Conservation (phyloP, 2,113 vertebrate genomes). For the Sterrhoptilus dennistouni region DNA sequence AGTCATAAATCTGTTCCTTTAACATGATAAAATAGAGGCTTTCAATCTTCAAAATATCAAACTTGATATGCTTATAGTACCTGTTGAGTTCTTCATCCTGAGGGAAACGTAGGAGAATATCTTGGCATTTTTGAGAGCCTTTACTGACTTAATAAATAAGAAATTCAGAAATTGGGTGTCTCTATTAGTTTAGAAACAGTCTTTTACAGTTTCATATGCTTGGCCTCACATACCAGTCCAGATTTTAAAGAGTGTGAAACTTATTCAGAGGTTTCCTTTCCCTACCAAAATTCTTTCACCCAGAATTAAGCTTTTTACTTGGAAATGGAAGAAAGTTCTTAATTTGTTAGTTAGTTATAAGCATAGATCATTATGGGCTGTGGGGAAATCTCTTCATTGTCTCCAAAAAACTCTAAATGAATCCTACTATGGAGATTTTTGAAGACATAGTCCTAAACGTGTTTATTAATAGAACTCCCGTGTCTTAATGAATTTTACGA, state of each 20-base stretch:
- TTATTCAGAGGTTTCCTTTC: not conserved
- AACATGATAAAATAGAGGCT: not conserved
- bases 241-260: not conserved
- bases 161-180: not conserved
- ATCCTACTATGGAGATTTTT: not conserved
- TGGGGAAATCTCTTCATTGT: not conserved
- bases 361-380: not conserved
- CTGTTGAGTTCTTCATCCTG: not conserved
- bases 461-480: not conserved
- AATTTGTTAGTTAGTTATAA: not conserved
- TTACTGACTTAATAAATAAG: not conserved
- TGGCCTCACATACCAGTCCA: not conserved
- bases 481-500: not conserved
- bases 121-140: not conserved
- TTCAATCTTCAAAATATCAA: not conserved
- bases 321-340: not conserved
- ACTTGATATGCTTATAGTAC: not conserved
- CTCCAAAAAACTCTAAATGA: not conserved
- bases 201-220: not conserved
- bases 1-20: not conserved
- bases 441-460: not conserved
- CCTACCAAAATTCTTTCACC: not conserved
- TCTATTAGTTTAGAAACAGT: not conserved
- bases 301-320: not conserved
- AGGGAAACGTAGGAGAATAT: not conserved